These are phyloP conservation scores for Embidobia sp. DNA, from an alignment of 2,888 invertebrate species.

Conservation along the genomic window DNA sequence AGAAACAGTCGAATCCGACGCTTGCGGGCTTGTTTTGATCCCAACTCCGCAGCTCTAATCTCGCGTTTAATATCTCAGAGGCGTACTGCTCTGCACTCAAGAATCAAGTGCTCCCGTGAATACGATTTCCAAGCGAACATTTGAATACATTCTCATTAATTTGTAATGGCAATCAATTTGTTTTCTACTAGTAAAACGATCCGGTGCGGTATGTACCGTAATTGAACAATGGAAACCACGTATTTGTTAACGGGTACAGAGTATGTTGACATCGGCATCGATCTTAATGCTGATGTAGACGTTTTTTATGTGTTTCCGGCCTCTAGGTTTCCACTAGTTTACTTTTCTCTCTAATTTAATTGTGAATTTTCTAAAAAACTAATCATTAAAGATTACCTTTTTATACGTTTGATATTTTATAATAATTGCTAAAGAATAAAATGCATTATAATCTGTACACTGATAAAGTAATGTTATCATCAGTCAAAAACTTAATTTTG, in stretches of 20 bases:
- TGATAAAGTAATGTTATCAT: too few relatives aligned
- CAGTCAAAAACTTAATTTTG: too few relatives aligned
- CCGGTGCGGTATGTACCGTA: constrained; percentile 5
- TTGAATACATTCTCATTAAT: constrained; percentile 52
- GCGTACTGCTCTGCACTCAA: constrained; percentile 7
- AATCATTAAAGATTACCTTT: too few relatives aligned
- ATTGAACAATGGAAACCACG: constrained; percentile 49
- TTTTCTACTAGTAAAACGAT: constrained; percentile 54
- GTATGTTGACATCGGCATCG: constrained; percentile 20
- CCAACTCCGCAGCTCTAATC: constrained; percentile 38
- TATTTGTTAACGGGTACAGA: constrained; percentile 29
- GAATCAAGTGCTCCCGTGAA: constrained; percentile 33
- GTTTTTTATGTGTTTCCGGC: too few relatives aligned
- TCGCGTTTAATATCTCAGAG: constrained; percentile 17
- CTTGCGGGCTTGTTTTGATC: constrained; percentile 33
- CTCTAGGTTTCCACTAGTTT: too few relatives aligned
- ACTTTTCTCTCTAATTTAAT: too few relatives aligned
- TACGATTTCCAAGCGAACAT: constrained; percentile 30
- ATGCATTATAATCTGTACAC: too few relatives aligned
- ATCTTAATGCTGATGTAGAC: too few relatives aligned
- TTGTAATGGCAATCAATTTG: constrained; percentile 56
- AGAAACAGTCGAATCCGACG: constrained; percentile 31
- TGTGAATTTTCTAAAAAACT: too few relatives aligned
- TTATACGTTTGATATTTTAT: too few relatives aligned
- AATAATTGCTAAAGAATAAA: too few relatives aligned